These are phyloP conservation scores for Cyanoliseus patagonus DNA, from an alignment of 2,113 vertebrate species.

Conservation along the genomic window DNA sequence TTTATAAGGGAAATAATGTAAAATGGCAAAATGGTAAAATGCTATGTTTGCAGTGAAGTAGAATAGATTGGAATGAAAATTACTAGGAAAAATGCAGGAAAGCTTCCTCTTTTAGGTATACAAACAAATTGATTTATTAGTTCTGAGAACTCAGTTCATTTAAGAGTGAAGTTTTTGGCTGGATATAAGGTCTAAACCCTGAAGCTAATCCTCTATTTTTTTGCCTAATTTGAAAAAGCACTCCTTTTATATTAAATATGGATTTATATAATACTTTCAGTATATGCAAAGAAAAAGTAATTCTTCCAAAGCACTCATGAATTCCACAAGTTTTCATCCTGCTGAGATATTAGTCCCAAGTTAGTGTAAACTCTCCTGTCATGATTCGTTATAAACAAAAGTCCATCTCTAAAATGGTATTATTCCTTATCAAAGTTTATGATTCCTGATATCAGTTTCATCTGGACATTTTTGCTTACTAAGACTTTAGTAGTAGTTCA, in stretches of 20 bases:
- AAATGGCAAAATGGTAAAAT: background rate
- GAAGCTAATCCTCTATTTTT: background rate
- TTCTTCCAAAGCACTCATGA: background rate
- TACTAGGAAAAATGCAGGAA: background rate
- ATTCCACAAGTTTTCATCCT: background rate
- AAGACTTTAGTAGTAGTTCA: background rate
- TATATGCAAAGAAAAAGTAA: background rate
- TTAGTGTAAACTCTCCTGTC: background rate
- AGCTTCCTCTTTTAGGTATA: background rate
- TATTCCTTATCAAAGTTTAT: background rate
- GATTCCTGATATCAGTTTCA: background rate
- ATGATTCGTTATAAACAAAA: background rate
- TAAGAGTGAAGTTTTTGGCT: background rate
- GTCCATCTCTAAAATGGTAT: background rate
- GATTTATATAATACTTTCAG: background rate
- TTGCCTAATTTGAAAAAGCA: background rate
- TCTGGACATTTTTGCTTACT: background rate
- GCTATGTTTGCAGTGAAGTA: background rate
- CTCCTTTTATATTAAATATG: background rate
- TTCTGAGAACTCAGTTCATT: background rate
- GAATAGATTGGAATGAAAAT: background rate
- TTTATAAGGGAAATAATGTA: background rate
- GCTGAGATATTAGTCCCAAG: background rate
- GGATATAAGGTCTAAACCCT: background rate
- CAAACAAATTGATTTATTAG: background rate